These are phyloP conservation scores for Condylura cristata DNA, from an alignment of 2,113 vertebrate species.

Conservation along the genomic window DNA sequence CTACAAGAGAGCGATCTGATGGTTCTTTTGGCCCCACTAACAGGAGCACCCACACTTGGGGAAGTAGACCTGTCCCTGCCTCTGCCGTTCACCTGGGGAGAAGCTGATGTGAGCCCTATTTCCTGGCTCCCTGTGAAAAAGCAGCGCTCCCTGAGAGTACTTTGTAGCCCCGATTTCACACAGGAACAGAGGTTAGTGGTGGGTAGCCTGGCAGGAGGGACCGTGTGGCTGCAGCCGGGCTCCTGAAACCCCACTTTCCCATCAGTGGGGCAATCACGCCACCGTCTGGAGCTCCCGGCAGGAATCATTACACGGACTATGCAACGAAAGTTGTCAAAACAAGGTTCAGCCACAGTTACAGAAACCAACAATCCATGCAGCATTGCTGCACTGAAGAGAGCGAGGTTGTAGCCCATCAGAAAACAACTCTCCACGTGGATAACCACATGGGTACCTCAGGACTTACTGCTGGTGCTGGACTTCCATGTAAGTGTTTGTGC, in stretches of 20 bases:
- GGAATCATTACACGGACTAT: slow-evolving; percentile 99
- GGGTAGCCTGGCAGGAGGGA: too few relatives aligned
- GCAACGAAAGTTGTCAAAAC: slow-evolving; percentile 99
- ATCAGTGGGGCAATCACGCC: too few relatives aligned
- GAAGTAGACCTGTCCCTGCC: neutral
- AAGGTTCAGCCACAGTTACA: slow-evolving; percentile 98
- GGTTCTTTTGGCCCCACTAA: too few relatives aligned
- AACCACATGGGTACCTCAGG: slow-evolving; percentile 98
- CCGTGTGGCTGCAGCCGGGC: too few relatives aligned
- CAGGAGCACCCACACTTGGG: neutral
- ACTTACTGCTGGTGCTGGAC: slow-evolving; percentile 96
- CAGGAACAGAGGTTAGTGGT: too few relatives aligned
- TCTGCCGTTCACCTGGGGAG: neutral
- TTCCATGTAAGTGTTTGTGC: slow-evolving; percentile 99
- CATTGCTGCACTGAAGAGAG: slow-evolving; percentile 97
- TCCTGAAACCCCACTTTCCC: too few relatives aligned
- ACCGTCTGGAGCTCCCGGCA: slow-evolving; percentile 76
- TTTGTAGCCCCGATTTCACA: neutral
- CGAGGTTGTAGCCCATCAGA: slow-evolving; percentile 99
- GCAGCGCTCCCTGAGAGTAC: neutral
- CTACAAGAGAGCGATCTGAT: neutral
- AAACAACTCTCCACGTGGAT: slow-evolving; percentile 98
- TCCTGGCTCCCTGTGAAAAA: neutral
- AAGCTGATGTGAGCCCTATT: fast-evolving
- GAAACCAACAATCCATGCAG: slow-evolving; percentile 94